Conservation (phyloP, 1,140 invertebrate genomes). For the Drosophila sp. region DNA sequence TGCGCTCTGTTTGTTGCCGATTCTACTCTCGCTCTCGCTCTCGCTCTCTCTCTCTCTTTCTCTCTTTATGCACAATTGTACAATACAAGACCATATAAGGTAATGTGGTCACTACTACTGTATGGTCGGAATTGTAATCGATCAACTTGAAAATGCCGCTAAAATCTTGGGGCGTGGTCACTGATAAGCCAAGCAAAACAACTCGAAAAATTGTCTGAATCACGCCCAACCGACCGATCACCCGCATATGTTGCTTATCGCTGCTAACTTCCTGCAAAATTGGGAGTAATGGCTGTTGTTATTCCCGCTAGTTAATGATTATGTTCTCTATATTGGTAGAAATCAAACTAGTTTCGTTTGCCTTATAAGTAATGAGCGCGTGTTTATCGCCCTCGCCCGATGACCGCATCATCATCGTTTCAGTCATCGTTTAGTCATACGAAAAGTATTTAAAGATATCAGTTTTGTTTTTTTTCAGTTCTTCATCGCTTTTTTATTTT, state of each 20-base stretch:
- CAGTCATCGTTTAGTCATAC: conserved; percentile 33
- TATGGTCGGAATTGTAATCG: conserved; percentile 23
- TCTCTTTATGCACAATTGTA: conserved; percentile 3
- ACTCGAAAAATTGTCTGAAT: conserved; percentile 1
- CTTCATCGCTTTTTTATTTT: conserved; percentile 68
- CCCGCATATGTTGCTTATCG: conserved; percentile 39
- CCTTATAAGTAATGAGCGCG: conserved; percentile 27
- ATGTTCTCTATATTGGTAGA: conserved; percentile 10
- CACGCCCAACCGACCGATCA: conserved; percentile 6
- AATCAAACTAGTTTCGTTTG: conserved; percentile 3
- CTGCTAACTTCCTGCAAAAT: conserved; percentile 25
- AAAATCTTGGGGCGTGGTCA: conserved; percentile 30
- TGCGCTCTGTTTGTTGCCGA: conserved; percentile 27
- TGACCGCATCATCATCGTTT: conserved; percentile 33
- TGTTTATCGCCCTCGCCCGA: conserved; percentile 31
- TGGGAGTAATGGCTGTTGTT: too few species aligned
- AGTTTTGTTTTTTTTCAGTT: conserved; percentile 54
- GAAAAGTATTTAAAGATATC: conserved; percentile 11
- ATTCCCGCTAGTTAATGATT: too few species aligned
- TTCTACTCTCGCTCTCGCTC: conserved; percentile 3
- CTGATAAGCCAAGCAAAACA: conserved; percentile 22
- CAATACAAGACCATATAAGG: conserved; percentile 37
- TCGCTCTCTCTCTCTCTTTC: not conserved
- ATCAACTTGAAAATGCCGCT: conserved; percentile 36
- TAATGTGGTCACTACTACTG: conserved; percentile 12